Conservation (phyloP, 2,113 vertebrate genomes). For the Oenanthe melanoleuca region DNA sequence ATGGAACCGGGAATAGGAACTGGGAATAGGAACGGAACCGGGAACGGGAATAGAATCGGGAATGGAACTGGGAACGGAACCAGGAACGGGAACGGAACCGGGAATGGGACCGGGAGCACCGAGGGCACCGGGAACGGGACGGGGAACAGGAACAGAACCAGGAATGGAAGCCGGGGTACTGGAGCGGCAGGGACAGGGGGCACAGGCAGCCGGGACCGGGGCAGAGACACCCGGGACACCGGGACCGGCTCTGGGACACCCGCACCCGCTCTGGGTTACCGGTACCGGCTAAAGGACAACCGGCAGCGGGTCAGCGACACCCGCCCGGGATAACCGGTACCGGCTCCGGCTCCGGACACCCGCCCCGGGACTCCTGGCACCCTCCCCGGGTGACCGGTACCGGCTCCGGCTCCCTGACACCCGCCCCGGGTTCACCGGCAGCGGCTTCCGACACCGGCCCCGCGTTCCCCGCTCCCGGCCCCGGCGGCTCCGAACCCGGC, state of each 20-base stretch:
- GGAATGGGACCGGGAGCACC: no score
- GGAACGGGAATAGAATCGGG: no score
- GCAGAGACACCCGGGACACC: not conserved
- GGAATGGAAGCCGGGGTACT: no score
- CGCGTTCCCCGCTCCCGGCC: not conserved
- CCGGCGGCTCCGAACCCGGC: not conserved
- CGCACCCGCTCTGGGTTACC: not conserved
- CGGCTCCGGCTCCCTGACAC: not conserved
- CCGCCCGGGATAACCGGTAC: not conserved
- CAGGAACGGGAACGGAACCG: no score
- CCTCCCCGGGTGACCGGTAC: not conserved
- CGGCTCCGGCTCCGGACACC: not conserved
- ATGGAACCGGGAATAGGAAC: no score
- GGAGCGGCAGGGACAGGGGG: no score
- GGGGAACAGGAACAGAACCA: no score
- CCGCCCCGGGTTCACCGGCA: not conserved
- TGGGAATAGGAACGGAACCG: no score
- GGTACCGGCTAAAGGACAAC: not conserved
- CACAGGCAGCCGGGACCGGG: not conserved
- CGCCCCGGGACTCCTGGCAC: not conserved
- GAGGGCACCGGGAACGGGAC: no score
- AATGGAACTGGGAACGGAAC: no score
- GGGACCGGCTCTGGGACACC: not conserved
- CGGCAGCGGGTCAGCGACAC: not conserved
- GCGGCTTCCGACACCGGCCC: no score